Base-by-base conservation (phyloP, 2,113 vertebrate genomes). In the Hystrix cristata region DNA sequence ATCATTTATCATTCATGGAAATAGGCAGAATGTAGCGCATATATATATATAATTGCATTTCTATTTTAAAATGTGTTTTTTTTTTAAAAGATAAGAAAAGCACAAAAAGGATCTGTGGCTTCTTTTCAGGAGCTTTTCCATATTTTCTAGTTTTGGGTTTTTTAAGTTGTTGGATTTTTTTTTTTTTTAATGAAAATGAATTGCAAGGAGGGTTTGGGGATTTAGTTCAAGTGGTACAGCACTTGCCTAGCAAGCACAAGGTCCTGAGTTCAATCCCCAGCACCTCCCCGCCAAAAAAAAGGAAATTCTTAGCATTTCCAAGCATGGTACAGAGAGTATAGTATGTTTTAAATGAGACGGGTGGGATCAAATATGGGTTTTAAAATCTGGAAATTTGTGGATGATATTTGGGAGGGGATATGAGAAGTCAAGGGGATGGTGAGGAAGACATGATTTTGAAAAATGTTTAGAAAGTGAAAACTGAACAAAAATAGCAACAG, bases 11-110 rank as follows among this genome's bases (percentile, higher is more conserved):
- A 76, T 76, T 76, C 43, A 43, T 25, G 38, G 48, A 95, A 93
- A 85, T 48, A 69, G 51, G 34, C 29, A 74, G 34, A 86, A 31
- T 86, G 43, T 59, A 46, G n/a, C 57, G 38, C 11, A 23, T 64
- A 38, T 38, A 23, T 64, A 38, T 57, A 25, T 72, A 19, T 89
- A 84, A 72, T 62, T 81, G 15, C 79, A 86, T 23, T 31, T 21
- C 53, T 82, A 67, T 93, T 89, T 93, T 55, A 34, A 92, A 93
- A 29, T 60, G 15, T 82, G 14, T 91, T 90, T 82, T 53, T 82
- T 91, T 91, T 64, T 55, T 51, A 78, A 95, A 62, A 80, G 27
- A 14, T 87, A n/a, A 71, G 12, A 94, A 69, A 83, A 78, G n/a
- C 25, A 60, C 65, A 55, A 53, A 90, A 81, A 72, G 74, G 31